Base-by-base conservation (phyloP, 2,113 vertebrate species). In the Albula goreensis region DNA sequence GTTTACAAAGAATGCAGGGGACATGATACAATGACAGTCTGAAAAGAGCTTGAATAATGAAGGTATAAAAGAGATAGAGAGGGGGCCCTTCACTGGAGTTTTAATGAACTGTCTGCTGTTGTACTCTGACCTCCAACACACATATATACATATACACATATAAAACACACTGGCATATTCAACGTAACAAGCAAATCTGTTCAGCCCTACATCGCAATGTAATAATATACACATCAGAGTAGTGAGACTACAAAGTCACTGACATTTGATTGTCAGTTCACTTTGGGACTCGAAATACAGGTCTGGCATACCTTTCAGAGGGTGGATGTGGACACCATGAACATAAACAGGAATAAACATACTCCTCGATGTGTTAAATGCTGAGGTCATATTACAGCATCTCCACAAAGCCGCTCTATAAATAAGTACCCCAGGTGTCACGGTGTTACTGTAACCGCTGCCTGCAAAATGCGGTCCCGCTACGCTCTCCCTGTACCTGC, bases 281-380 rank as follows among this genome's bases (percentile, higher is more conserved):
- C 60, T 70, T 22, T n/a, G 63, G 22, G 17, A n/a, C 22, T 31
- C 70, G 10, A 74, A 74, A n/a, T 74, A 74, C 70, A 31, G 17
- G 9, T 74, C 70, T 74, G 70, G 70, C 70, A 31, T 3, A 74
- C 22, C 70, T 25, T 31, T 74, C n/a, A 74, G n/a, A 31, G 31
- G 70, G 22, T 63, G 48, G 60, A 48, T 80, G 53, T 80, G 77
- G 74, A 22, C 53, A 63, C 4, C 53, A 9, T 50, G 41, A 60
- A 85, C 60, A 79, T 79, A 48, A 79, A 49, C 78, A 50, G 78
- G 70, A 74, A 31, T 74, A 74, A 74, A 31, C 70, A 31, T 8
- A 74, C 78, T 79, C 49, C 78, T 50, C 10, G 41, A 50, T 49
- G 78, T 79, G 41, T 25, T 6, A 2, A 31, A 81, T 31, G 48